Percentiles rank a stretch among this genome's conserved stretches.
Evolutionary conservation across 2,888 invertebrate species (phyloP).

Genomic region (Poecilus cupreus): DNA sequence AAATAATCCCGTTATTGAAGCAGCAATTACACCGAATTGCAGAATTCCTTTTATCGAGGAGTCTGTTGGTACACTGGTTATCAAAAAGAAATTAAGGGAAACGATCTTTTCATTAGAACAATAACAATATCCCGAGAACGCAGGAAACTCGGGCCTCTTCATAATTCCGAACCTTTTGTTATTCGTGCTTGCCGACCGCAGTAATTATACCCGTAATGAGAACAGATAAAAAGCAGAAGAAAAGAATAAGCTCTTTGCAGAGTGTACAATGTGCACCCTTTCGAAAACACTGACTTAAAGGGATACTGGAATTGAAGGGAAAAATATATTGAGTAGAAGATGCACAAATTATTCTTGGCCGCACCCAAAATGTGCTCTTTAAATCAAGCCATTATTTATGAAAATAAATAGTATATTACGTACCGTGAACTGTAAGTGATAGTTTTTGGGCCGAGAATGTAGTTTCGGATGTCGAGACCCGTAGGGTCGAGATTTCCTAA

Average conservation of each 20-base stretch:
- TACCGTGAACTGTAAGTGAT: no score
- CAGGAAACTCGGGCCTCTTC: slow-evolving; percentile 2
- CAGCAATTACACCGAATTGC: slow-evolving; percentile 20
- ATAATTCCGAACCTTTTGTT: slow-evolving; percentile 48
- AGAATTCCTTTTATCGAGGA: slow-evolving; percentile 31
- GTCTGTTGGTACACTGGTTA: slow-evolving; percentile 39
- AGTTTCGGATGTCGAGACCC: no score
- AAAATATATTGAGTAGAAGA: no score
- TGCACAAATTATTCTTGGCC: no score
- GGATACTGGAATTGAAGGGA: no score
- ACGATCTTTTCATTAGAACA: slow-evolving; percentile 53
- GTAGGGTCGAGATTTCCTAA: no score
- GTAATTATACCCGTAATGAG: slow-evolving; percentile 49
- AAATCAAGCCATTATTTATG: no score
- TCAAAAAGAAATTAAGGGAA: slow-evolving; percentile 53
- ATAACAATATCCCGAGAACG: slow-evolving; percentile 42
- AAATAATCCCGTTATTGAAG: not conserved
- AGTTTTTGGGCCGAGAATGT: no score
- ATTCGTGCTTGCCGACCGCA: slow-evolving; percentile 21
- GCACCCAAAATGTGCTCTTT: no score
- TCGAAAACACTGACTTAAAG: no score
- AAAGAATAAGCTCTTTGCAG: slow-evolving; percentile 2
- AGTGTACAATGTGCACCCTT: no score
- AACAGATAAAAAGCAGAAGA: slow-evolving; percentile 46
- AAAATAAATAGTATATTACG: no score